These are phyloP conservation scores for Leptinotarsa texana DNA, from an alignment of 1,140 invertebrate species.

Conservation along the genomic window DNA sequence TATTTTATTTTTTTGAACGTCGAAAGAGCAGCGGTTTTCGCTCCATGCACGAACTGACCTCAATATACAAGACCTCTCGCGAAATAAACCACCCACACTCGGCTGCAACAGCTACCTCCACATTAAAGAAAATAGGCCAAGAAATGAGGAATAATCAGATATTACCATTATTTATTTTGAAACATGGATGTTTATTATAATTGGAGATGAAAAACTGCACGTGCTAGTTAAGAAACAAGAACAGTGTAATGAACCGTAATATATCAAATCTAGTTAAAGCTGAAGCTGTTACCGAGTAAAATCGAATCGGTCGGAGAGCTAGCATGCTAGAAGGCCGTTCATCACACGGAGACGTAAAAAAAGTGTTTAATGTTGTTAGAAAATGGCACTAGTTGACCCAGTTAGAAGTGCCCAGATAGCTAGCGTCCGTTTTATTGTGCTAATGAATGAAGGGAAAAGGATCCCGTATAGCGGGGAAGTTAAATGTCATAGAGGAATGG, in stretches of 20 bases:
- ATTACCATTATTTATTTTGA: background rate
- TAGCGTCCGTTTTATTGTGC: background rate
- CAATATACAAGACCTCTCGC: too few relatives aligned
- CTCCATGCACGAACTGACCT: too few relatives aligned
- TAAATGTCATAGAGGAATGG: background rate
- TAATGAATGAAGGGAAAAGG: background rate
- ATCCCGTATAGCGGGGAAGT: background rate
- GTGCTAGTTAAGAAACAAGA: background rate
- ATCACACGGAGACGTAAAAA: background rate
- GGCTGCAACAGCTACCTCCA: background rate
- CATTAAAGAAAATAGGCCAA: background rate
- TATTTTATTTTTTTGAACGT: too few relatives aligned
- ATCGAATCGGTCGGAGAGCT: background rate
- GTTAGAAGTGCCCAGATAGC: background rate
- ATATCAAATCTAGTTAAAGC: background rate
- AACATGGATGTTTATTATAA: background rate
- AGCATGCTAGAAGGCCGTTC: background rate
- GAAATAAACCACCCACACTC: too few relatives aligned
- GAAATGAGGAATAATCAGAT: background rate
- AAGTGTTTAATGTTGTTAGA: constrained; percentile 6
- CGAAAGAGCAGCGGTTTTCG: too few relatives aligned
- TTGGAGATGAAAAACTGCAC: background rate
- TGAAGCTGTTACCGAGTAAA: background rate
- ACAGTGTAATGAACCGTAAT: constrained; percentile 1
- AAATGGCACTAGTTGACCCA: constrained; percentile 4